These are phyloP conservation scores for Synergus umbraculus DNA, from an alignment of 2,888 invertebrate genomes.

Conservation along the genomic window DNA sequence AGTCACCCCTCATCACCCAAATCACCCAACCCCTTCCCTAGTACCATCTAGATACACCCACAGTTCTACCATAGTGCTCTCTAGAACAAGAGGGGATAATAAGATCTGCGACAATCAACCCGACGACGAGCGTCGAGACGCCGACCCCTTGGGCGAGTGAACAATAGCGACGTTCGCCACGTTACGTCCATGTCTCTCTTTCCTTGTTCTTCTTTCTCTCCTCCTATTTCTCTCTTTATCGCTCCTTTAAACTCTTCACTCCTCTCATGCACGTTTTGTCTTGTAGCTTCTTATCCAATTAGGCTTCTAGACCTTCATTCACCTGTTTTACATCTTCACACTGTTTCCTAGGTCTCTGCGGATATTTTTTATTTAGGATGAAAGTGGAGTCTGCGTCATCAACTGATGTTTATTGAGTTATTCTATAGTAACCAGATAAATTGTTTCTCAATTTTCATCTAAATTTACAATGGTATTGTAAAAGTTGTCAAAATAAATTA, in stretches of 20 bases:
- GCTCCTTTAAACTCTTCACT: slow-evolving; percentile 47
- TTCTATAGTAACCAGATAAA: no score
- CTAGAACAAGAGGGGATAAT: slow-evolving; percentile 72
- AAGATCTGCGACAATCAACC: slow-evolving; percentile 76
- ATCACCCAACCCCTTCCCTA: slow-evolving; percentile 52
- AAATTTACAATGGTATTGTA: no score
- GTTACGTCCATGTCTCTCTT: slow-evolving; percentile 66
- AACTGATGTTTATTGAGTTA: no score
- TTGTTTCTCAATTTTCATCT: no score
- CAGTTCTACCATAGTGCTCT: slow-evolving; percentile 58
- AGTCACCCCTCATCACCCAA: slow-evolving; percentile 53
- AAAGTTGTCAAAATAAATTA: no score
- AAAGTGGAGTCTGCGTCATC: not conserved
- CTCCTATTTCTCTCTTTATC: slow-evolving; percentile 42
- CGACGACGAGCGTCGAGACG: slow-evolving; percentile 58
- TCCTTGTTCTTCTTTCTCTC: slow-evolving; percentile 45
- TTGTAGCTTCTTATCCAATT: slow-evolving; percentile 36
- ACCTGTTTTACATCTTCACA: slow-evolving; percentile 35
- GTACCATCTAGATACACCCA: slow-evolving; percentile 54
- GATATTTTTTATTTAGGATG: not conserved
- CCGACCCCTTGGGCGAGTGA: slow-evolving; percentile 66
- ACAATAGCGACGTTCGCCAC: slow-evolving; percentile 70
- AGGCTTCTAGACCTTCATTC: not conserved
- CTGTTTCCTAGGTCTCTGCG: not conserved
- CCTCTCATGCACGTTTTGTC: slow-evolving; percentile 22